A percentile compares a stretch with the other conserved stretches of the same genome.
phyloP scores from a whole-genome alignment of 2,113 vertebrate genomes.

The Barnardius zonarius region DNA sequence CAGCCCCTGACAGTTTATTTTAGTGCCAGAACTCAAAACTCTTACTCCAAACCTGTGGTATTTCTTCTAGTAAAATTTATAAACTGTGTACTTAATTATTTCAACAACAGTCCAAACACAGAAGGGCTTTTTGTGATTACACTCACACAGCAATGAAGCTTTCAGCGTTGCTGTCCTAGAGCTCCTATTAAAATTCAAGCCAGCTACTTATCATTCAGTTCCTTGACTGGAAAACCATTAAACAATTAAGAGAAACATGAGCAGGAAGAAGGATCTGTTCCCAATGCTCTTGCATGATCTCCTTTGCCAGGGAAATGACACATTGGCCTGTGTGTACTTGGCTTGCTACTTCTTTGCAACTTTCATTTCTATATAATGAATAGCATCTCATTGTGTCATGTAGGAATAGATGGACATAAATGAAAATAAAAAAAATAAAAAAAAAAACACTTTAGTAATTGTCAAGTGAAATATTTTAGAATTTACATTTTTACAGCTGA shows the following conservation, averaged over 20 bases:
- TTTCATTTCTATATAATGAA: slow-evolving; percentile 27
- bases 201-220: slow-evolving; percentile 38
- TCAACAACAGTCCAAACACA: neutral
- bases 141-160: neutral
- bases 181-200: slow-evolving; percentile 49
- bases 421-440: neutral
- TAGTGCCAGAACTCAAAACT: neutral
- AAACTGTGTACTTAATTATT: neutral
- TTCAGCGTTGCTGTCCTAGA: neutral
- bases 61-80: neutral
- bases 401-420: neutral
- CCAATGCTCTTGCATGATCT: slow-evolving; percentile 12
- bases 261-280: slow-evolving; percentile 14
- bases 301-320: slow-evolving; percentile 33
- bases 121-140: neutral
- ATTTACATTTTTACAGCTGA: neutral
- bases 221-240: neutral
- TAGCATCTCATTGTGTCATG: neutral
- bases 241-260: slow-evolving; percentile 37
- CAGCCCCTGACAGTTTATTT: neutral
- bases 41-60: neutral
- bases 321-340: slow-evolving; percentile 24
- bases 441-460: neutral
- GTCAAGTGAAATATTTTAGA: neutral
- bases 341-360: slow-evolving; percentile 16